These are phyloP conservation scores for Taphrorychus bicolor DNA, from an alignment of 2,888 invertebrate genomes.

Conservation along the genomic window DNA sequence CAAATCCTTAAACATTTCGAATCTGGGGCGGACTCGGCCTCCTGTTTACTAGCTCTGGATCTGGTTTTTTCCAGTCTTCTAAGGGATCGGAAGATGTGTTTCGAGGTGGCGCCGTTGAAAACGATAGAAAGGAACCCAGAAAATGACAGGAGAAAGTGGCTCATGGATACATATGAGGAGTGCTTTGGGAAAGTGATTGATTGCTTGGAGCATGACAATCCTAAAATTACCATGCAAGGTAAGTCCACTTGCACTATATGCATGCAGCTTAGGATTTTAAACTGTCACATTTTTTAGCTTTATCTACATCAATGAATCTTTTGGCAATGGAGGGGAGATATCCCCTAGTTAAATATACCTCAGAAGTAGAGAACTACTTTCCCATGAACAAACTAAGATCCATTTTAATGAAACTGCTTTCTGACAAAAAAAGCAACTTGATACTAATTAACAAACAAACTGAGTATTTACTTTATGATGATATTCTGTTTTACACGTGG, in stretches of 20 bases:
- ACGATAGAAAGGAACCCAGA: slow-evolving; percentile 67
- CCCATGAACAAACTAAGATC: slow-evolving; percentile 72
- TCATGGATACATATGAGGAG: slow-evolving; percentile 74
- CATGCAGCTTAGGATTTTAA: background rate
- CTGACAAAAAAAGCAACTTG: slow-evolving; percentile 67
- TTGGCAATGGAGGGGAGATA: slow-evolving; percentile 75
- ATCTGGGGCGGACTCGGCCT: slow-evolving; percentile 59
- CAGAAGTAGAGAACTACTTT: slow-evolving; percentile 66
- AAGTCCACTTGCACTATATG: slow-evolving; percentile 13
- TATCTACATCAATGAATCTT: slow-evolving; percentile 77
- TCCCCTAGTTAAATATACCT: slow-evolving; percentile 65
- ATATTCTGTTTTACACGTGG: slow-evolving; percentile 78
- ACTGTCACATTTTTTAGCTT: slow-evolving; percentile 58
- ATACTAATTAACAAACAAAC: slow-evolving; percentile 73
- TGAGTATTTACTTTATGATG: slow-evolving; percentile 76
- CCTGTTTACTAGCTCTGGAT: slow-evolving; percentile 73
- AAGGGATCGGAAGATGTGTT: slow-evolving; percentile 70
- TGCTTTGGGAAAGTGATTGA: slow-evolving; percentile 66
- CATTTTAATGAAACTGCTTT: slow-evolving; percentile 71
- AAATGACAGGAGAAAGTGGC: slow-evolving; percentile 71
- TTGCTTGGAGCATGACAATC: slow-evolving; percentile 61
- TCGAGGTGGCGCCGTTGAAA: slow-evolving; percentile 67
- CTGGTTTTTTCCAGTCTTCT: slow-evolving; percentile 74
- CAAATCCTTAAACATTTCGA: slow-evolving; percentile 75
- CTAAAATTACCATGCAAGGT: slow-evolving; percentile 58